A percentile compares a stretch with the other conserved stretches of the same genome.
Evolutionary conservation across 2,113 vertebrate species (phyloP).

Genomic region (Motacilla tschutschensis): DNA sequence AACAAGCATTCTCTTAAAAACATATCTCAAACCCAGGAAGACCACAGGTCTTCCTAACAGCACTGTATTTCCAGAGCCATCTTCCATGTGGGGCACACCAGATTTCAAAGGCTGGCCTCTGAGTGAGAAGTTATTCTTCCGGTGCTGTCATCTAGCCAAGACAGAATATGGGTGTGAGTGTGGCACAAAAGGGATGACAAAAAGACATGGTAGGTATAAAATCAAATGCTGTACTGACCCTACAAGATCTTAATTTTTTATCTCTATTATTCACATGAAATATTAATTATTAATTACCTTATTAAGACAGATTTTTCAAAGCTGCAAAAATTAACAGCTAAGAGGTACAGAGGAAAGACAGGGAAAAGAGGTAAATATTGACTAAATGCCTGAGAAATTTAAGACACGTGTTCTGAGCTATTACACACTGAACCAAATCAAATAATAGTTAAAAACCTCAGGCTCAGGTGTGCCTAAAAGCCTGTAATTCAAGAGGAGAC

Average conservation of each 20-base stretch:
- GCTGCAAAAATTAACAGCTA: background rate
- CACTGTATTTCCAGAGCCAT: background rate
- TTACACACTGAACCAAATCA: background rate
- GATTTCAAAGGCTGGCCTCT: background rate
- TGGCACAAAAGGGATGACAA: background rate
- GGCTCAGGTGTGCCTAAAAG: background rate
- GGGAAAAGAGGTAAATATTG: background rate
- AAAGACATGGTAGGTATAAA: background rate
- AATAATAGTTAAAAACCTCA: background rate
- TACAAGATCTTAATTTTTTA: background rate
- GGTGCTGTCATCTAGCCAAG: background rate
- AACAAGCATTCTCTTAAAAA: background rate
- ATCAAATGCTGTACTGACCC: background rate
- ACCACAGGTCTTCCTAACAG: background rate
- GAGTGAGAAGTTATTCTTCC: background rate
- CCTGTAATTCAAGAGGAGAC: background rate
- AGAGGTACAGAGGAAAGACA: background rate
- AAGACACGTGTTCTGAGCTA: background rate
- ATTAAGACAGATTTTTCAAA: background rate
- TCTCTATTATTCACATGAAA: background rate
- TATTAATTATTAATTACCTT: background rate
- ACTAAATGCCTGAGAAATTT: background rate
- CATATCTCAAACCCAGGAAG: background rate
- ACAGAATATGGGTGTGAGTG: background rate
- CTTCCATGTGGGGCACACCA: accelerated